These are phyloP conservation scores for Leptinotarsa lineolata DNA, from an alignment of 1,140 invertebrate genomes.

Conservation along the genomic window DNA sequence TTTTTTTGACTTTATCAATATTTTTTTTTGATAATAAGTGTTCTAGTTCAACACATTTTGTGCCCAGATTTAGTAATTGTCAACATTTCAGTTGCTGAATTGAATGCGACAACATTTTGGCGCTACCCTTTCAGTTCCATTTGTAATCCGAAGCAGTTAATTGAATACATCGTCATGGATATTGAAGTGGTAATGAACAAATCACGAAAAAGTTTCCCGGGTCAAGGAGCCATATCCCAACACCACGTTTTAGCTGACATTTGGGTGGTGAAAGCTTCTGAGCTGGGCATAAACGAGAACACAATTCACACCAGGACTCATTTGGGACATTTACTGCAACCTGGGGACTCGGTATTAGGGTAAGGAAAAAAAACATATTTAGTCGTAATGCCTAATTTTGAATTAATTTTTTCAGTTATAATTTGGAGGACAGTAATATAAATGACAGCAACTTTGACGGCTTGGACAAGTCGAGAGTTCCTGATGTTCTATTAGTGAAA, in stretches of 20 bases:
- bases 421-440: conserved; percentile 85
- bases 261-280: conserved; percentile 89
- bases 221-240: conserved; percentile 82
- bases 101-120: conserved; percentile 83
- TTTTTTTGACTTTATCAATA: too few species aligned
- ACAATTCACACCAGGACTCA: conserved; percentile 88
- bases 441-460: conserved; percentile 90
- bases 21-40: too few species aligned
- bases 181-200: conserved; percentile 82
- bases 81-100: conserved; percentile 74
- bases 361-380: conserved; percentile 55
- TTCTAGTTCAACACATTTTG: too few species aligned
- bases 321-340: conserved; percentile 90
- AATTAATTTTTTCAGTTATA: conserved; percentile 69
- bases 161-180: conserved; percentile 95
- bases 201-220: conserved; percentile 78
- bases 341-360: conserved; percentile 92
- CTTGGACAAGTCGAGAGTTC: conserved; percentile 70
- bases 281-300: conserved; percentile 84
- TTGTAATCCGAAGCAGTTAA: conserved; percentile 87
- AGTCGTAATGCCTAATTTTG: background rate
- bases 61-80: too few species aligned
- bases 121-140: conserved; percentile 83
- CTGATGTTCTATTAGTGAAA: conserved; percentile 93
- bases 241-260: conserved; percentile 92